phyloP scores from a whole-genome alignment of 2,888 invertebrate species.

The Amblyjoppa fuscipennis region DNA sequence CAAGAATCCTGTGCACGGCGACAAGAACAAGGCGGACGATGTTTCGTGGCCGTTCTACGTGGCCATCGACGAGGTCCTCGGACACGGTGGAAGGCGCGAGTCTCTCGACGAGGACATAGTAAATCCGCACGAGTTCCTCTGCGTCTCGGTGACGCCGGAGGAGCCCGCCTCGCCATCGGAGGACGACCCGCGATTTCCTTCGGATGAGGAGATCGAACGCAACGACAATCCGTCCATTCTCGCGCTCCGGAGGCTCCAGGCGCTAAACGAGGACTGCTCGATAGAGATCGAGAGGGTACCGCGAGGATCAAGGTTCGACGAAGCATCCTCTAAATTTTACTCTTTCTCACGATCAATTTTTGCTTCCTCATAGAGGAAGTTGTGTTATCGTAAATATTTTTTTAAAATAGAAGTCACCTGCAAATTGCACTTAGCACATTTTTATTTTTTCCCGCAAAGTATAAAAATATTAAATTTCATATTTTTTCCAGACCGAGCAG shows the following conservation, averaged over 20 bases:
- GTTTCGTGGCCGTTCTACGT: constrained; percentile 81
- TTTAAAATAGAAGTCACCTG: too few relatives aligned
- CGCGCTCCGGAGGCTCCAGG: constrained; percentile 62
- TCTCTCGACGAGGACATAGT: constrained; percentile 68
- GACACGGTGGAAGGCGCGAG: constrained; percentile 63
- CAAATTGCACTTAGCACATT: not conserved
- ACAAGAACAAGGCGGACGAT: constrained; percentile 81
- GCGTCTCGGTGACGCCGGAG: constrained; percentile 77
- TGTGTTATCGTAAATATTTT: too few relatives aligned
- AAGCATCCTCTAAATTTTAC: not conserved
- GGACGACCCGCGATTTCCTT: constrained; percentile 60
- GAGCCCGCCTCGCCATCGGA: constrained; percentile 68
- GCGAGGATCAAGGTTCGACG: constrained; percentile 52
- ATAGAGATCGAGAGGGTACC: constrained; percentile 68
- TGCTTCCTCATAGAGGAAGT: not conserved
- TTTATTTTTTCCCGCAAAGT: not conserved
- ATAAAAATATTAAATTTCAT: not conserved
- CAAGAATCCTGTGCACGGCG: constrained; percentile 80
- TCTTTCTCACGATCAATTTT: not conserved
- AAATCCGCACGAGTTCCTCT: constrained; percentile 80
- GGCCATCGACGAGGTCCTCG: constrained; percentile 79
- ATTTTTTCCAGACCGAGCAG: constrained; percentile 42
- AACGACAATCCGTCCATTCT: constrained; percentile 65
- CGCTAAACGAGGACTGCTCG: constrained; percentile 67
- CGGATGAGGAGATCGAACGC: constrained; percentile 63